Conservation (phyloP, 2,113 vertebrate genomes). For the Geococcyx californianus region DNA sequence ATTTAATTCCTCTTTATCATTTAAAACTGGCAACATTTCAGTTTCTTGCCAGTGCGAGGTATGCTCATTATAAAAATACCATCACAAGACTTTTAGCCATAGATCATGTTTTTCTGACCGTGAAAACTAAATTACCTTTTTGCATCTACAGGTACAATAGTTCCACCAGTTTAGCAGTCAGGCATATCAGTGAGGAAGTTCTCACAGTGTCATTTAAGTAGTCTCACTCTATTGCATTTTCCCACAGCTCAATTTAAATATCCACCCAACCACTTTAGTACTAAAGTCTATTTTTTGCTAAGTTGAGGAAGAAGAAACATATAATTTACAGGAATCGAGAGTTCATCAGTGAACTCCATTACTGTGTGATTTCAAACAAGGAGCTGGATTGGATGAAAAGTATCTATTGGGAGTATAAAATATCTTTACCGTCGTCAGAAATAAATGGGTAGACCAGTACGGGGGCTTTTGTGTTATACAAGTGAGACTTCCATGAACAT, state of each 20-base stretch:
- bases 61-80: neutral
- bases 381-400: neutral
- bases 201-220: conserved; percentile 48
- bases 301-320: neutral
- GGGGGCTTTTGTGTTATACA: neutral
- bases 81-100: neutral
- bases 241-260: conserved; percentile 41
- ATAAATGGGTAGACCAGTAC: neutral
- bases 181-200: conserved; percentile 37
- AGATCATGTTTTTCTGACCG: conserved; percentile 27
- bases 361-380: neutral
- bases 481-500: neutral
- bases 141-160: conserved; percentile 13
- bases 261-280: neutral
- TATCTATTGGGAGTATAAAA: neutral
- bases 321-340: neutral
- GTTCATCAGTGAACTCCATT: neutral
- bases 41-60: neutral
- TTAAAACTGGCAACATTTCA: neutral
- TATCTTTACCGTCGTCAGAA: neutral
- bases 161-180: neutral
- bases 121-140: conserved; percentile 1
- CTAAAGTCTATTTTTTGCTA: neutral
- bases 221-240: conserved; percentile 55
- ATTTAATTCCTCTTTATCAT: neutral